Percentiles rank a stretch among this genome's conserved stretches.
Evolutionary conservation across 2,888 invertebrate genomes (phyloP).

Genomic region (Synanthedon tipuliformis): DNA sequence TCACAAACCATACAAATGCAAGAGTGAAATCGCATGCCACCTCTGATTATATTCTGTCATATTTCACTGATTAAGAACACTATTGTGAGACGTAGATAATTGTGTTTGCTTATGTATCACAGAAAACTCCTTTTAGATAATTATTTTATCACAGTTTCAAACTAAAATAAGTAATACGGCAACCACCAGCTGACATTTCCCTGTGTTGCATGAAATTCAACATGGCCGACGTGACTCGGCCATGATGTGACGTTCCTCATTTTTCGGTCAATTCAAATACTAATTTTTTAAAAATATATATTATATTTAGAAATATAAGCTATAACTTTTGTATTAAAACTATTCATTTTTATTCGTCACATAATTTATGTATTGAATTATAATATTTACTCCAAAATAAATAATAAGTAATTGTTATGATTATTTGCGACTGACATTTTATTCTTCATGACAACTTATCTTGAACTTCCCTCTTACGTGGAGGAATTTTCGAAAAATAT

Average conservation of each 20-base stretch:
- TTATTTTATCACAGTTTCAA: conserved; percentile 41
- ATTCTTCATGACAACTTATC: no score
- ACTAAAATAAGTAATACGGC: conserved; percentile 49
- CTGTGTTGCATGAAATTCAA: conserved; percentile 68
- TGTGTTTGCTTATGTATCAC: conserved; percentile 26
- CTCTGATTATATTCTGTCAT: conserved; percentile 54
- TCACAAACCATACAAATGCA: conserved; percentile 66
- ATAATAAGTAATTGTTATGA: not conserved
- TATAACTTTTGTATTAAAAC: no score
- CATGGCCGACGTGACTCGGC: conserved; percentile 61
- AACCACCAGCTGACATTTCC: conserved; percentile 69
- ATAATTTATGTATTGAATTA: not conserved
- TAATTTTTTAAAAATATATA: not conserved
- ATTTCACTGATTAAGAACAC: conserved; percentile 34
- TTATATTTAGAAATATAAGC: no score
- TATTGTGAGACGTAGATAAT: conserved; percentile 20
- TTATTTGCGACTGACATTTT: not conserved
- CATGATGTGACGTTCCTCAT: conserved; percentile 41
- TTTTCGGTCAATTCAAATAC: conserved; percentile 1
- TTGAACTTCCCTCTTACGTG: no score
- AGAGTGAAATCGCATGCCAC: conserved; percentile 63
- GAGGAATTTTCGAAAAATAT: no score
- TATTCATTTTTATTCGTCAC: not conserved
- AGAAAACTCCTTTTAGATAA: conserved; percentile 24
- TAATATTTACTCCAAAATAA: not conserved